Conservation (phyloP, 2,797 vertebrate genomes). For the Gastrophryne carolinensis region DNA sequence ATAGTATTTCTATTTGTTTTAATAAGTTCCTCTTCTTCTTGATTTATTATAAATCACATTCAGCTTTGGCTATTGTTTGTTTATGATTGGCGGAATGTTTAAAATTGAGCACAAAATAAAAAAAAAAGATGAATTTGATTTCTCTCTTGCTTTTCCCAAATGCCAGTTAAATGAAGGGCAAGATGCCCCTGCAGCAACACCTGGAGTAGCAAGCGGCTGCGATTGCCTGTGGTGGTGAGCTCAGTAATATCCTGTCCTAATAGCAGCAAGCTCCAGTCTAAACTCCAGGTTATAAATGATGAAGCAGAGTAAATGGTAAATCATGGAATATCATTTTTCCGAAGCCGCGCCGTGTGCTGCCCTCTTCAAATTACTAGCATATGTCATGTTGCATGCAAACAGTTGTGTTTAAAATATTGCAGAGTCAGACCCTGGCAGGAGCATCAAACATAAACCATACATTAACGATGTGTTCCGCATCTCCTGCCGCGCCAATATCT, state of each 20-base stretch:
- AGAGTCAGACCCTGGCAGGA: slow-evolving; percentile 53
- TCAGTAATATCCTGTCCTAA: slow-evolving; percentile 60
- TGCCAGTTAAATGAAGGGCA: slow-evolving; percentile 58
- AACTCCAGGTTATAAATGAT: slow-evolving; percentile 66
- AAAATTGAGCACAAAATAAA: slow-evolving; percentile 52
- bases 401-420: slow-evolving; percentile 55
- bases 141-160: slow-evolving; percentile 56
- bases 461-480: slow-evolving; percentile 14
- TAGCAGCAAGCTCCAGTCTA: slow-evolving; percentile 64
- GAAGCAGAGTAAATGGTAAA: slow-evolving; percentile 67
- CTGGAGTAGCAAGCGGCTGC: slow-evolving; percentile 54
- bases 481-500: background rate
- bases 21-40: background rate
- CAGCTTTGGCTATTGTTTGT: background rate
- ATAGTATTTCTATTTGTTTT: background rate
- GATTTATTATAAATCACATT: background rate
- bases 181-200: slow-evolving; percentile 56
- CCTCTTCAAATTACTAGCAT: slow-evolving; percentile 56
- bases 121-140: slow-evolving; percentile 49
- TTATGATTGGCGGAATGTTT: slow-evolving; percentile 2
- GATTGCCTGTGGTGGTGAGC: slow-evolving; percentile 58
- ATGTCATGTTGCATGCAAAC: slow-evolving; percentile 56
- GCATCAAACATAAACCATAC: slow-evolving; percentile 16
- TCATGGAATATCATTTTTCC: slow-evolving; percentile 65
- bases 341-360: slow-evolving; percentile 54